These are phyloP conservation scores for Argentina silus DNA, from an alignment of 2,797 vertebrate genomes.

Conservation along the genomic window DNA sequence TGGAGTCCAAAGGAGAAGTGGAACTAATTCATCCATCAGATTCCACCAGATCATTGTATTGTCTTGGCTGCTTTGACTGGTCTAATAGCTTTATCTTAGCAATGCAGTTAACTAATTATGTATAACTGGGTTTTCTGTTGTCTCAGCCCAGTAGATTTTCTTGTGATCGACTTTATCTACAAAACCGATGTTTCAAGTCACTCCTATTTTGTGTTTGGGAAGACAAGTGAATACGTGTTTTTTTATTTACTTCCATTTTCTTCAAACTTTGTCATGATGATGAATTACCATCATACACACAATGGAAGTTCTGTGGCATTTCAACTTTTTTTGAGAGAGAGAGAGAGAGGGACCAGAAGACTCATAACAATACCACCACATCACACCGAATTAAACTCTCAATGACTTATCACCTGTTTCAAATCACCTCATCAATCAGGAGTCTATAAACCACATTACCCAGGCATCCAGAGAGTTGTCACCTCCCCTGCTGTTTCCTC, in stretches of 20 bases:
- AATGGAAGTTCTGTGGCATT: neutral
- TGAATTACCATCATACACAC: too few relatives aligned
- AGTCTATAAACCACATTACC: slow-evolving; percentile 46
- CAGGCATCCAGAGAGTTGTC: slow-evolving; percentile 39
- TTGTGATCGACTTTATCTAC: too few relatives aligned
- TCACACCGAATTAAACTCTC: slow-evolving; percentile 49
- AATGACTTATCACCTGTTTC: slow-evolving; percentile 54
- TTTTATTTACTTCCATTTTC: too few relatives aligned
- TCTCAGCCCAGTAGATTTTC: too few relatives aligned
- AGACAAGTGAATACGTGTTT: too few relatives aligned
- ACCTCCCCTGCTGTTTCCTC: slow-evolving; percentile 43
- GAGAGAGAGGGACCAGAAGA: slow-evolving; percentile 19
- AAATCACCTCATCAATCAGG: slow-evolving; percentile 59
- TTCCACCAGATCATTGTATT: slow-evolving; percentile 13
- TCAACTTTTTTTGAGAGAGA: neutral
- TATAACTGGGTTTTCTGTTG: too few relatives aligned
- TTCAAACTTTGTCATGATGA: too few relatives aligned
- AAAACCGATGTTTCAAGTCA: too few relatives aligned
- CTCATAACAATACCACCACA: slow-evolving; percentile 11
- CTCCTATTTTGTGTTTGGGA: too few relatives aligned
- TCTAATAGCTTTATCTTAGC: neutral
- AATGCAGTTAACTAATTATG: too few relatives aligned
- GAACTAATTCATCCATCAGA: slow-evolving; percentile 12
- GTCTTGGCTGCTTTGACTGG: slow-evolving; percentile 25
- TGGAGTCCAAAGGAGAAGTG: slow-evolving; percentile 1